Base-by-base conservation (phyloP, 1,140 invertebrate species). In the Drosophila orena region DNA sequence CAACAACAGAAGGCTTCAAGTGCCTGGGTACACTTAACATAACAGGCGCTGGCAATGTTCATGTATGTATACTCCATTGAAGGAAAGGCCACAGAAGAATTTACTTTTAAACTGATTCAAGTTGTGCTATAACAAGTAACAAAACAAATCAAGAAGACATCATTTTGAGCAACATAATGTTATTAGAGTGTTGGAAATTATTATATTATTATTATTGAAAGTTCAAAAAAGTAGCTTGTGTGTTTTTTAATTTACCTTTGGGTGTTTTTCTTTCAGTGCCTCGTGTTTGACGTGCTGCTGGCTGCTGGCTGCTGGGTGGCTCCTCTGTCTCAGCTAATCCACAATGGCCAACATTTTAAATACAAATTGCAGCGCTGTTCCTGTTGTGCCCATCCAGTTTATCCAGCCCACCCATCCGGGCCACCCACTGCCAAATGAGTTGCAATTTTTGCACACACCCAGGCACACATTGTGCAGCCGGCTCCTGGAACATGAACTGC, bases 281-380 rank as follows among this genome's bases (percentile, higher is more conserved):
- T 17, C n/a, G 27, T 27, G 15, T 50, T 43, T 20, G 27, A 22
- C 44, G 42, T 80, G 64, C 60, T 72, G 61, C 60, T 68, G 44
- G 40, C 38, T 59, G 60, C 71, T 46, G 24, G 24, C 6, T 1
- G 60, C 60, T 62, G 44, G 40, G 44, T 59, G 60, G 60, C 72
- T 42, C 53, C 46, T 60, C 50, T 78, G 52, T 43, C 54, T 46
- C 72, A 60, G 77, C 69, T 83, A 78, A 83, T 83, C 77, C 73
- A 78, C 61, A 85, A 68, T 78, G 83, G 74, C 42, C 69, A 40
- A 88, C 78, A 85, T 88, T 85, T 85, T 85, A 88, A 84, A 84
- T 88, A 85, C 83, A 85, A 85, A 88, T 85, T 85, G 81, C 79
- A 88, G 65, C 74, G 69, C n/a, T 53, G 64, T 61, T 74, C 59